Evolutionary conservation across 2,888 invertebrate genomes (phyloP).

Genomic region (Heteropelma amictum): DNA sequence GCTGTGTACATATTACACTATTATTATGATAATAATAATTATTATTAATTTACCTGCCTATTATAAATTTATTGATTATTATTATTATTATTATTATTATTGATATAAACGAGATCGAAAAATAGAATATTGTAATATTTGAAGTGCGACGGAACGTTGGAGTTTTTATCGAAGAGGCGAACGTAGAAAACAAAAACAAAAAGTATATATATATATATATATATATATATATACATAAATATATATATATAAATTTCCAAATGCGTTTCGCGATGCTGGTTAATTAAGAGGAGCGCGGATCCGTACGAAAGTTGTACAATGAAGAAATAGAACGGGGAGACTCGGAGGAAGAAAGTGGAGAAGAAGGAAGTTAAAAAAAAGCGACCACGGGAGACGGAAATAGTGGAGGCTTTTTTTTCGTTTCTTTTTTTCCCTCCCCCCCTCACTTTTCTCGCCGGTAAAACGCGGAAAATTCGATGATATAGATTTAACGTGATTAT

Average conservation of each 20-base stretch:
- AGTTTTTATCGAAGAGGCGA: background rate
- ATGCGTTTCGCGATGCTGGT: constrained; percentile 14
- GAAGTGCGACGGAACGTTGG: constrained; percentile 23
- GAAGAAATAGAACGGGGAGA: background rate
- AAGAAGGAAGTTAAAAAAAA: background rate
- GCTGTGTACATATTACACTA: constrained; percentile 75
- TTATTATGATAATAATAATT: constrained; percentile 70
- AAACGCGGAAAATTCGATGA: constrained; percentile 53
- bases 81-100: constrained; percentile 63
- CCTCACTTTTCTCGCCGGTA: constrained; percentile 34
- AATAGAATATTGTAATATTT: constrained; percentile 61
- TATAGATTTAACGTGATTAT: constrained; percentile 66
- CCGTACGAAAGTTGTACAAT: background rate
- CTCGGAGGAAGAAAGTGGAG: background rate
- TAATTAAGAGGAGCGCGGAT: constrained; percentile 4
- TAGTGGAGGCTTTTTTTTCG: background rate
- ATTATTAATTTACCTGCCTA: constrained; percentile 74
- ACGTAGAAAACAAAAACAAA: constrained; percentile 18
- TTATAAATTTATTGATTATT: constrained; percentile 74
- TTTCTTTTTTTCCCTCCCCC: constrained; percentile 12
- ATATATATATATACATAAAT: background rate
- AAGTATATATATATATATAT: too few species aligned
- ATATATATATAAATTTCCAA: background rate
- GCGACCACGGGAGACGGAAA: too few species aligned
- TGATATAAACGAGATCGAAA: constrained; percentile 65